These are phyloP conservation scores for Cloeon dipterum DNA, from an alignment of 2,888 invertebrate genomes.

Conservation along the genomic window DNA sequence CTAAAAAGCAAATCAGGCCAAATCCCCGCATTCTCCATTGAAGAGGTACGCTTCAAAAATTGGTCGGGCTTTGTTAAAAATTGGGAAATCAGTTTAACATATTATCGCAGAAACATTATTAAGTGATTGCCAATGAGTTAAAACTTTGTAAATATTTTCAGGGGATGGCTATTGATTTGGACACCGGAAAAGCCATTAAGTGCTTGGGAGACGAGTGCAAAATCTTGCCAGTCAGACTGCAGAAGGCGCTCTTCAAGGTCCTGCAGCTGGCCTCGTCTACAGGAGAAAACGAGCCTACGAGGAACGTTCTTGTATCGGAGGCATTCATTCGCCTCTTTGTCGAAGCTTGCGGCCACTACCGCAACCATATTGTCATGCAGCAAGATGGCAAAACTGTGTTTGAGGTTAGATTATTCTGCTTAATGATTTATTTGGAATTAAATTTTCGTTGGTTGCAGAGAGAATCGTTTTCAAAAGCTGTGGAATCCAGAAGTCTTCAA, in stretches of 20 bases:
- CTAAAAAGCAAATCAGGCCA: constrained; percentile 18
- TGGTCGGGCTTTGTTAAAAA: too few species aligned
- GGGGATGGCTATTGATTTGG: constrained; percentile 54
- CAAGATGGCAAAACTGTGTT: constrained; percentile 20
- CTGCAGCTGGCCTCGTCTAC: constrained; percentile 17
- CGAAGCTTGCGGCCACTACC: constrained; percentile 47
- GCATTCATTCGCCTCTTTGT: constrained; percentile 58
- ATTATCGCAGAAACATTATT: constrained; percentile 11
- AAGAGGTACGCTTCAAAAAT: constrained; percentile 29
- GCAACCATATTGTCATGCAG: constrained; percentile 26
- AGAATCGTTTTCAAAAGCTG: constrained; percentile 41
- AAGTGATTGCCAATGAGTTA: too few species aligned
- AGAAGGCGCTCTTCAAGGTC: constrained; percentile 39
- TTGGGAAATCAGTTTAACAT: constrained; percentile 10
- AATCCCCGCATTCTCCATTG: constrained; percentile 19
- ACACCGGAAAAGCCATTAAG: constrained; percentile 32
- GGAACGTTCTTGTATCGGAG: constrained; percentile 50
- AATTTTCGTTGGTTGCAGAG: constrained; percentile 28
- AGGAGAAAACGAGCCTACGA: constrained; percentile 15
- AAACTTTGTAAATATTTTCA: constrained; percentile 22
- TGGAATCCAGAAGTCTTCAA: constrained; percentile 36
- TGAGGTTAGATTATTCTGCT: constrained; percentile 14
- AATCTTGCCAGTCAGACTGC: constrained; percentile 43
- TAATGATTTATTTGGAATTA: not conserved
- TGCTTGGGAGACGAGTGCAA: constrained; percentile 54